phyloP scores from a whole-genome alignment of 2,113 vertebrate genomes.

The Danio rerio region DNA sequence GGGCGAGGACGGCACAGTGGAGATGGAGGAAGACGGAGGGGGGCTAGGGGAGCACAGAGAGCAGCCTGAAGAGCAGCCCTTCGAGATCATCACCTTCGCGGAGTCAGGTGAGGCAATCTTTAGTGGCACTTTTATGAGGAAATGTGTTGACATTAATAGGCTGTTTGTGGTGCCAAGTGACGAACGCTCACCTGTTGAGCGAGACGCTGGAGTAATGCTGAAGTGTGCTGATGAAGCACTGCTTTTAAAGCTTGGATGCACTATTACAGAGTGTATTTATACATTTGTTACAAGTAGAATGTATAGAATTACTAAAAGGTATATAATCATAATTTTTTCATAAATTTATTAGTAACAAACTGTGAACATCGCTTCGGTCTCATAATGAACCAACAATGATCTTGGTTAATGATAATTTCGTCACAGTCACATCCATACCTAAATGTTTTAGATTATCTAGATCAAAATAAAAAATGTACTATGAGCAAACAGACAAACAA shows the following conservation, averaged over 20 bases:
- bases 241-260: background rate
- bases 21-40: slow-evolving; percentile 87
- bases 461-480: too few species aligned
- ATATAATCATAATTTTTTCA: too few species aligned
- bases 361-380: too few species aligned
- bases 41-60: slow-evolving; percentile 69
- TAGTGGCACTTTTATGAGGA: slow-evolving; percentile 13
- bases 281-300: background rate
- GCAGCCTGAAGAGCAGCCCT: slow-evolving; percentile 81
- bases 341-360: too few species aligned
- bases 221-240: background rate
- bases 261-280: background rate
- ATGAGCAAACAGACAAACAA: too few species aligned
- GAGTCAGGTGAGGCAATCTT: slow-evolving; percentile 77
- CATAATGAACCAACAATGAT: too few species aligned
- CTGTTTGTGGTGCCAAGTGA: slow-evolving; percentile 9
- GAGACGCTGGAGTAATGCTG: background rate
- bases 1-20: slow-evolving; percentile 88
- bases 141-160: slow-evolving; percentile 10
- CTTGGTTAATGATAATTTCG: too few species aligned
- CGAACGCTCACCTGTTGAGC: background rate
- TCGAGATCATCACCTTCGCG: slow-evolving; percentile 95
- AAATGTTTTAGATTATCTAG: too few species aligned
- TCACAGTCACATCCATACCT: too few species aligned
- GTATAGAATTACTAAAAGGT: too few species aligned